Conservation (phyloP, 2,113 vertebrate genomes). For the Pomatostomus ruficeps region DNA sequence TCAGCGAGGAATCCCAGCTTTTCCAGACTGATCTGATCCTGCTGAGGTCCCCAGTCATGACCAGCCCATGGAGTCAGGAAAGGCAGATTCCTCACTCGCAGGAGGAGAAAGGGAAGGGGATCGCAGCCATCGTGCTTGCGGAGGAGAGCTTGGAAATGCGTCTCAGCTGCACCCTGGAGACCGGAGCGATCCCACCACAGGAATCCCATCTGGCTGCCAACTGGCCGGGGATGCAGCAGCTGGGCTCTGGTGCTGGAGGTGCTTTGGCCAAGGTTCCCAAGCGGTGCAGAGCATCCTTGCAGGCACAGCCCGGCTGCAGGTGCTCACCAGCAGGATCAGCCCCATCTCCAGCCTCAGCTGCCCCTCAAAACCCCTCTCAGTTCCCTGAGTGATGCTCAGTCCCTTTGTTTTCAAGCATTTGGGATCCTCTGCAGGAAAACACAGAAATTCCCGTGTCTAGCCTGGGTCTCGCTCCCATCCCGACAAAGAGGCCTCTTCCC, state of each 20-base stretch:
- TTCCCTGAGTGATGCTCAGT: neutral
- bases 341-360: neutral
- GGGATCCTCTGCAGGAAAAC: neutral
- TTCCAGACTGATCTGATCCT: neutral
- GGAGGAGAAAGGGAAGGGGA: neutral
- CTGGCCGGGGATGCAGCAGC: neutral
- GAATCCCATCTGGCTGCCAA: neutral
- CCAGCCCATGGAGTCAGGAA: neutral
- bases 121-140: neutral
- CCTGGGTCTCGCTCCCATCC: neutral
- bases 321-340: neutral
- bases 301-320: neutral
- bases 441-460: accelerated
- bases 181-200: slow-evolving; percentile 23
- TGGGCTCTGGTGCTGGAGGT: neutral
- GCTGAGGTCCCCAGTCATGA: neutral
- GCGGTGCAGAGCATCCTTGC: neutral
- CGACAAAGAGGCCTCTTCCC: neutral
- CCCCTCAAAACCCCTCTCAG: neutral
- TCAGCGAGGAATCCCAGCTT: neutral
- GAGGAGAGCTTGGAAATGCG: neutral
- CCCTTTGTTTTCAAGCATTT: neutral
- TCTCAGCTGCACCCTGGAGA: neutral
- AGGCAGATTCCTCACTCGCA: neutral
- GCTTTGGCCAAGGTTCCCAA: neutral